These are phyloP conservation scores for Euproctis similis DNA, from an alignment of 2,888 invertebrate species.

Conservation along the genomic window DNA sequence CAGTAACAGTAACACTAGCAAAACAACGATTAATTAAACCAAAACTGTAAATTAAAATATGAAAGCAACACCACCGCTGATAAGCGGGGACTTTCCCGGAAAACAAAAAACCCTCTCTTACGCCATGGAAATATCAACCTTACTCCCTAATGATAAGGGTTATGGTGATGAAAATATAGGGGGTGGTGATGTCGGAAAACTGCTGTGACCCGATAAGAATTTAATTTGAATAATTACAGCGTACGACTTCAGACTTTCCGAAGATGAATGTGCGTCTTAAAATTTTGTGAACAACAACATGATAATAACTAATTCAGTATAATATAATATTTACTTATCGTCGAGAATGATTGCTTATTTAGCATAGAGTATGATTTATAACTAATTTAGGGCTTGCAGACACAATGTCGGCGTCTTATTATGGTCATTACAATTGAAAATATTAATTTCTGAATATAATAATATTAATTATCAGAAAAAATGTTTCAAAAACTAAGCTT, in stretches of 20 bases:
- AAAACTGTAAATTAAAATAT: slow-evolving; percentile 36
- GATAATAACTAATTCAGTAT: no score
- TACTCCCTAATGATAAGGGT: slow-evolving; percentile 16
- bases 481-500: no score
- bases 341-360: no score
- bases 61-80: slow-evolving; percentile 30
- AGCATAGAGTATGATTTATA: no score
- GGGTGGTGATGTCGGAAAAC: slow-evolving; percentile 51
- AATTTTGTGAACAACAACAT: slow-evolving; percentile 28
- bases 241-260: slow-evolving; percentile 43
- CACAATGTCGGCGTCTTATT: no score
- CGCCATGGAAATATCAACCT: slow-evolving; percentile 15
- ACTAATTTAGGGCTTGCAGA: no score
- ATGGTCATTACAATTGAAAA: no score
- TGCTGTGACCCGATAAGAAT: slow-evolving; percentile 58
- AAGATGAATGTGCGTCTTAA: slow-evolving; percentile 57
- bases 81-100: slow-evolving; percentile 26
- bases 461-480: no score
- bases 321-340: no score
- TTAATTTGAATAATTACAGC: slow-evolving; percentile 67
- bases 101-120: slow-evolving; percentile 14
- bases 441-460: no score
- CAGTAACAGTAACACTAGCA: no score
- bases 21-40: slow-evolving; percentile 36
- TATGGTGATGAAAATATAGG: slow-evolving; percentile 14